A percentile compares a stretch with the other conserved stretches of the same genome.
Evolutionary conservation across 2,113 vertebrate genomes (phyloP).

Genomic region (Paedocypris sp.): DNA sequence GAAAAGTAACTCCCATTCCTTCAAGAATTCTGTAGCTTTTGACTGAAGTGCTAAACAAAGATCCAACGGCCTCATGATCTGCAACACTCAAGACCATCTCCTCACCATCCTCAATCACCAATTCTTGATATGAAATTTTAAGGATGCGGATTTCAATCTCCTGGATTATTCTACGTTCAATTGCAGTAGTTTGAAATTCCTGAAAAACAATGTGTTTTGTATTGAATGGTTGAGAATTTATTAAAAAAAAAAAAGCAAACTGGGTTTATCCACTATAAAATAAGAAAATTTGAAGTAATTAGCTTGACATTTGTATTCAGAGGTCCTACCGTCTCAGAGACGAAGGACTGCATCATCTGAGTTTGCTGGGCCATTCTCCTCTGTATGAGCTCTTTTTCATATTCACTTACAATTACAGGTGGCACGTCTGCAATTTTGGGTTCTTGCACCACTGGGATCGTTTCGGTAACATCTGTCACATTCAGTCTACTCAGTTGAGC

Average conservation of each 20-base stretch:
- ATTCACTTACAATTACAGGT: conserved; percentile 68
- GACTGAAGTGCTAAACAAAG: conserved; percentile 76
- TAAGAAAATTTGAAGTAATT: too few species aligned
- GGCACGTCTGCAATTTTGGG: conserved; percentile 71
- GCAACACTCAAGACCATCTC: conserved; percentile 73
- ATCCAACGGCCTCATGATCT: conserved; percentile 73
- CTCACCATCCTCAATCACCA: conserved; percentile 84
- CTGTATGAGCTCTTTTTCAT: conserved; percentile 74
- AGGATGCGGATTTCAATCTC: conserved; percentile 93
- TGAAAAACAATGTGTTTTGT: conserved; percentile 35
- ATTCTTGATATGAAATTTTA: conserved; percentile 80
- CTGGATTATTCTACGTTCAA: conserved; percentile 91
- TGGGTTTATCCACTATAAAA: too few species aligned
- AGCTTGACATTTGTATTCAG: too few species aligned
- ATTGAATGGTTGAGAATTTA: too few species aligned
- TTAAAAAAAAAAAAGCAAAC: too few species aligned
- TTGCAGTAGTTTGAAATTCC: conserved; percentile 90
- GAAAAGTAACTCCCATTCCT: conserved; percentile 88
- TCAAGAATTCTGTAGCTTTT: conserved; percentile 93
- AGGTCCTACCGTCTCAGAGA: conserved; percentile 75
- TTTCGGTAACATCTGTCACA: conserved; percentile 73
- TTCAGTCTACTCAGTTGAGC: conserved; percentile 76
- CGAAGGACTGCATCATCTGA: conserved; percentile 68
- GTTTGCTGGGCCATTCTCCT: conserved; percentile 80
- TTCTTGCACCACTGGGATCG: conserved; percentile 73